Base-by-base conservation (phyloP, 1,140 invertebrate species). In the Papilio aristodemus region DNA sequence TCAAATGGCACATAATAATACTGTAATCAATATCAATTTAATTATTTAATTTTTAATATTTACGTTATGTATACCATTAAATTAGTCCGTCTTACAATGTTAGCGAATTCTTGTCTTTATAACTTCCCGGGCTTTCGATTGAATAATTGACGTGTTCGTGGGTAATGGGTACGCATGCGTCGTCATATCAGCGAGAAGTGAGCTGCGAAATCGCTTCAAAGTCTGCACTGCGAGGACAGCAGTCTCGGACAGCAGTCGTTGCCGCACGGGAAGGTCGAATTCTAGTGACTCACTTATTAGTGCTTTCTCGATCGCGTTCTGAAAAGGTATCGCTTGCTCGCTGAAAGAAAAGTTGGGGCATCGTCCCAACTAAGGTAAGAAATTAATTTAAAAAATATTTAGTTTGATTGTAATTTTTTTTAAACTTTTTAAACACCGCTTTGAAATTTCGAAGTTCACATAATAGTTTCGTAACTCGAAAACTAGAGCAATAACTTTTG, bases 121-220 rank as follows among this genome's bases (percentile, higher is more conserved):
- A 69, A 70, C 76, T 80, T 83, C 81, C 83, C 83, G 81, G 81
- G 76, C 60, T 76, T 70, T 81, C 75, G 76, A 85, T 87, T 84
- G 76, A 79, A 84, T 81, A 84, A 87, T 87, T 84, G 85, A 84
- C 81, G 78, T 80, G 73, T 77, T 79, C 59, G 71, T 60, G 62
- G 70, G 83, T 43, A 38, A 54, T 54, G 32, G 14, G 59, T 38
- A 62, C 85, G 85, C 85, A 87, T 84, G 85, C 85, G 85, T 84
- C 64, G 75, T 73, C 37, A 68, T 59, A 78, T 60, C 72, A 68
- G 25, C 67, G 68, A 79, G 85, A 86, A 87, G 85, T 86, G 75
- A 87, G 83, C 79, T 72, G 69, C 75, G 64, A 57, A 32, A 50
- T 66, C 17, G 43, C 63, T 50, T 39, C 13, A 54, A 66, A 66